A percentile compares a stretch with the other conserved stretches of the same genome.
phyloP scores from a whole-genome alignment of 2,797 vertebrate genomes.

The Lagodon rhomboides region DNA sequence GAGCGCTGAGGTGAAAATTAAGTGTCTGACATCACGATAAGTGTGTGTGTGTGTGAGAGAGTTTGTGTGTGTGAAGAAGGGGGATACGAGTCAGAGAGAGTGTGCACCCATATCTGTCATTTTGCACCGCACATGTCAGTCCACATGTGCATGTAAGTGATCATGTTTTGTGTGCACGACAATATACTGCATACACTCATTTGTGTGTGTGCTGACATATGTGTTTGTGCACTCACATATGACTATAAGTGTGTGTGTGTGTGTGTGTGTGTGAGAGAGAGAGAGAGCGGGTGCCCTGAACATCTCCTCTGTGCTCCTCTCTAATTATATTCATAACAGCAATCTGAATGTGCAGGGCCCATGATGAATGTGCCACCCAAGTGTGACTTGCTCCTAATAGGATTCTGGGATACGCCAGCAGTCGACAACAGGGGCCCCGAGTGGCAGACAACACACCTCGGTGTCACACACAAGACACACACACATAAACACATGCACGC shows the following conservation, averaged over 20 bases:
- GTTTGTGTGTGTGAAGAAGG: slow-evolving; percentile 40
- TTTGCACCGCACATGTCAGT: slow-evolving; percentile 18
- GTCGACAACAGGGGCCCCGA: slow-evolving; percentile 77
- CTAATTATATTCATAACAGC: slow-evolving; percentile 90
- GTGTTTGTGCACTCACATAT: slow-evolving; percentile 72
- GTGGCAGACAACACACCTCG: slow-evolving; percentile 72
- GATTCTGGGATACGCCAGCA: slow-evolving; percentile 79
- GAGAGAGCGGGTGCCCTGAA: slow-evolving; percentile 64
- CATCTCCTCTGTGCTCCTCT: slow-evolving; percentile 76
- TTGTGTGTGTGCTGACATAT: slow-evolving; percentile 55
- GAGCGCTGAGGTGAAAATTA: slow-evolving; percentile 78
- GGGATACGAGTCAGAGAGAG: slow-evolving; percentile 25
- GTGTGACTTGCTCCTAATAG: slow-evolving; percentile 86
- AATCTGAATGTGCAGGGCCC: slow-evolving; percentile 87
- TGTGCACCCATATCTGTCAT: slow-evolving; percentile 22
- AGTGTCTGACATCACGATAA: slow-evolving; percentile 73
- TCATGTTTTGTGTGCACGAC: slow-evolving; percentile 54
- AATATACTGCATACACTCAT: slow-evolving; percentile 28
- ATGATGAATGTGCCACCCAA: slow-evolving; percentile 88
- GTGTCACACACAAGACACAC: slow-evolving; percentile 51
- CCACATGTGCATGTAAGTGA: slow-evolving; percentile 34
- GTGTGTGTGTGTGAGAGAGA: slow-evolving; percentile 33
- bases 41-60: slow-evolving; percentile 5
- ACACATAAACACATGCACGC: neutral
- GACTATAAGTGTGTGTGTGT: slow-evolving; percentile 40